These are phyloP conservation scores for Geotria australis DNA, from an alignment of 2,797 vertebrate species.

Conservation along the genomic window DNA sequence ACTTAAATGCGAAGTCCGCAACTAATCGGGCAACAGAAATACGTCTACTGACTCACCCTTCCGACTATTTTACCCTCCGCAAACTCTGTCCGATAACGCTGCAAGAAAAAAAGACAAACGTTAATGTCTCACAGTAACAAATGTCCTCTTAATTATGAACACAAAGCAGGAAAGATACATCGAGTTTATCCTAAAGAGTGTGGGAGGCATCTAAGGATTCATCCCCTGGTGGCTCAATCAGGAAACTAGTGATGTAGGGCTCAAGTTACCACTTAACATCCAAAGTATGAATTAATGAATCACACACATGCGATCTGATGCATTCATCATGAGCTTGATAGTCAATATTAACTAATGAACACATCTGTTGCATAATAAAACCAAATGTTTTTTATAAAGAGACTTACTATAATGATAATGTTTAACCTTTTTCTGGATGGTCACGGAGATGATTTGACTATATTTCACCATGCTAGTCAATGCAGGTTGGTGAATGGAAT, in stretches of 20 bases:
- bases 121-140: neutral
- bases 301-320: no score
- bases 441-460: no score
- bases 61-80: constrained; percentile 95
- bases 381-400: no score
- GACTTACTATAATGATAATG: no score
- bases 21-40: neutral
- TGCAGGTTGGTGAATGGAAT: no score
- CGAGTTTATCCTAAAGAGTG: neutral
- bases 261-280: neutral
- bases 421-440: no score
- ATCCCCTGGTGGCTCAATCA: neutral
- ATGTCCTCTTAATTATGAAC: neutral
- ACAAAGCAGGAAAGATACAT: no score
- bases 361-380: no score
- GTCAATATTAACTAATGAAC: no score
- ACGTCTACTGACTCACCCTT: constrained; percentile 32
- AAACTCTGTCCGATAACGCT: constrained; percentile 97
- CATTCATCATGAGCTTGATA: no score
- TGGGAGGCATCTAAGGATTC: neutral
- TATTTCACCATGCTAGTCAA: no score
- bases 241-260: neutral
- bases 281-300: neutral
- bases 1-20: no score
- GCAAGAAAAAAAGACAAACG: constrained; percentile 7